These are phyloP conservation scores for Typhlichthys eigenmanni DNA, from an alignment of 2,797 vertebrate genomes.

Conservation along the genomic window DNA sequence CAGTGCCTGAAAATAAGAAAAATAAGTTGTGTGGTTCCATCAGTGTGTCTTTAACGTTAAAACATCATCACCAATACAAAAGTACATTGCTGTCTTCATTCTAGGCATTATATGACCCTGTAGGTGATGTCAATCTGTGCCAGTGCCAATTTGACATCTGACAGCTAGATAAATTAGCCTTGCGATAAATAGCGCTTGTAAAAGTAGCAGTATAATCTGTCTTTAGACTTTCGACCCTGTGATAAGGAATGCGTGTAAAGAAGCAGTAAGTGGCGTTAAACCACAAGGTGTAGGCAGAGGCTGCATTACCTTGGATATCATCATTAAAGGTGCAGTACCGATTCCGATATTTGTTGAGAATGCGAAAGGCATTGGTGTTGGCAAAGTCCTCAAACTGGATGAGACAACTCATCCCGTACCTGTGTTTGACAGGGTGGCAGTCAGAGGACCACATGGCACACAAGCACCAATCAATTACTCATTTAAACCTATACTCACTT, in stretches of 20 bases:
- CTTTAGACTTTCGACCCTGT: not conserved
- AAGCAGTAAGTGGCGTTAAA: not conserved
- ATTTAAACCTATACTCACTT: slow-evolving; percentile 79
- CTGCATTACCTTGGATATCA: slow-evolving; percentile 90
- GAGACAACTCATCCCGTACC: slow-evolving; percentile 95
- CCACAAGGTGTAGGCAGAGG: not conserved
- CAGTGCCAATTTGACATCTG: not conserved
- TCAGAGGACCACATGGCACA: slow-evolving; percentile 5
- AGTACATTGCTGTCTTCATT: not conserved
- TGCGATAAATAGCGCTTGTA: not conserved
- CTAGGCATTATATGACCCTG: not conserved
- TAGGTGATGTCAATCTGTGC: not conserved
- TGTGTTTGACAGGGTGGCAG: slow-evolving; percentile 48
- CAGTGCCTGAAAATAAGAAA: slow-evolving; percentile 82
- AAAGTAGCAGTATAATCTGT: not conserved
- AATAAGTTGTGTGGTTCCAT: not conserved
- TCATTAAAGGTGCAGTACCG: slow-evolving; percentile 96
- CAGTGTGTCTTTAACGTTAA: too few relatives aligned
- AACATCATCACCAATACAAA: too few relatives aligned
- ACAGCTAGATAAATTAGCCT: not conserved
- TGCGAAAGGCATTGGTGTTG: slow-evolving; percentile 94
- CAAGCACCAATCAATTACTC: not conserved
- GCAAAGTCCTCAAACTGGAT: slow-evolving; percentile 99
- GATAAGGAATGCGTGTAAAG: not conserved
- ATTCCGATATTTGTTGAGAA: slow-evolving; percentile 93